These are phyloP conservation scores for Pimephales promelas DNA, from an alignment of 2,113 vertebrate species.

Conservation along the genomic window DNA sequence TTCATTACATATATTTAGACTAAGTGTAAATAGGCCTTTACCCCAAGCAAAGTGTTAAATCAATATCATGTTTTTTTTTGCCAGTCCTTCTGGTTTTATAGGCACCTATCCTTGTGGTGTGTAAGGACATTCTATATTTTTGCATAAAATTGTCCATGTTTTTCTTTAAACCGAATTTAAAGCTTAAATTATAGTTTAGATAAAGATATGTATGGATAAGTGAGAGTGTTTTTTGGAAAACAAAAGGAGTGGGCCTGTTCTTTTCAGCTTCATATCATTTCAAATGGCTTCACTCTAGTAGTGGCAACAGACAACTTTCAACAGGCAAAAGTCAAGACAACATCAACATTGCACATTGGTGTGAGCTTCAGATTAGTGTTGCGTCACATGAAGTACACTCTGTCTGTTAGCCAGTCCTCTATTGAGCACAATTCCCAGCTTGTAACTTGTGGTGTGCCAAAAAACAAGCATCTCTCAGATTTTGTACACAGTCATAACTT, in stretches of 20 bases:
- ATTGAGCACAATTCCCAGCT: neutral
- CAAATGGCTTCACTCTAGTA: neutral
- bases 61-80: no score
- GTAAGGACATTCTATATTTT: neutral
- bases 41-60: neutral
- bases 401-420: neutral
- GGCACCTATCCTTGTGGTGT: neutral
- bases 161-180: neutral
- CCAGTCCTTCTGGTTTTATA: neutral
- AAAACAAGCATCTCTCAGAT: neutral
- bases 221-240: neutral
- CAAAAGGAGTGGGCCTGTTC: neutral
- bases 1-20: neutral
- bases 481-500: neutral
- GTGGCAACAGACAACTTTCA: constrained; percentile 1
- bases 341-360: neutral
- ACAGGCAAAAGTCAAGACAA: constrained; percentile 8
- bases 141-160: neutral
- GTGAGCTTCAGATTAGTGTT: constrained; percentile 56
- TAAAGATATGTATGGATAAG: neutral
- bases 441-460: neutral
- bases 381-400: constrained; percentile 40
- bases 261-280: neutral
- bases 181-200: neutral
- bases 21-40: neutral